Percentiles rank a stretch among this genome's conserved stretches.
phyloP scores from a whole-genome alignment of 2,888 invertebrate genomes.

The Hypsopygia costalis region DNA sequence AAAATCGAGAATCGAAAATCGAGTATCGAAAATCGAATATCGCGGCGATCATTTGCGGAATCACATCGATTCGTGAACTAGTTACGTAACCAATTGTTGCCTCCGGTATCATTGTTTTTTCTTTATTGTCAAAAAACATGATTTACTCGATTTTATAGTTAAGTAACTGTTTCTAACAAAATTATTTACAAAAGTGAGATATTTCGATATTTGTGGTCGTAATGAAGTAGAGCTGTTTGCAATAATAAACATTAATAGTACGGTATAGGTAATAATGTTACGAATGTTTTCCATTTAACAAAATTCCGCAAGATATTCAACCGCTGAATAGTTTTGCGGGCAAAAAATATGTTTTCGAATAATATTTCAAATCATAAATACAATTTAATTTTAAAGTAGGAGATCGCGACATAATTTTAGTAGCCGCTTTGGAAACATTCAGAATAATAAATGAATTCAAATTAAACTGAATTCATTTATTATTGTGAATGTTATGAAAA shows the following conservation, averaged over 20 bases:
- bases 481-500: no score
- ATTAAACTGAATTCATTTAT: no score
- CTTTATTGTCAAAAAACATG: constrained; percentile 35
- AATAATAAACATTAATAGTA: background rate
- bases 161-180: constrained; percentile 31
- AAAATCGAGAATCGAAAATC: background rate
- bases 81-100: constrained; percentile 46
- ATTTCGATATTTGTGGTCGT: background rate
- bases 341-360: no score
- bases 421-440: no score
- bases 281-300: no score
- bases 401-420: no score
- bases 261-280: no score
- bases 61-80: constrained; percentile 34
- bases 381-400: no score
- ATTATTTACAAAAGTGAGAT: constrained; percentile 7
- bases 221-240: background rate
- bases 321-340: no score
- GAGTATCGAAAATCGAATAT: constrained; percentile 6
- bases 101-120: constrained; percentile 36
- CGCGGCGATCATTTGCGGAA: constrained; percentile 3
- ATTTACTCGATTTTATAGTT: constrained; percentile 33
- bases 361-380: no score
- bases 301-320: no score
- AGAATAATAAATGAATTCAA: no score